Conservation (phyloP, 2,888 invertebrate species). For the Eupithecia pulchellata region DNA sequence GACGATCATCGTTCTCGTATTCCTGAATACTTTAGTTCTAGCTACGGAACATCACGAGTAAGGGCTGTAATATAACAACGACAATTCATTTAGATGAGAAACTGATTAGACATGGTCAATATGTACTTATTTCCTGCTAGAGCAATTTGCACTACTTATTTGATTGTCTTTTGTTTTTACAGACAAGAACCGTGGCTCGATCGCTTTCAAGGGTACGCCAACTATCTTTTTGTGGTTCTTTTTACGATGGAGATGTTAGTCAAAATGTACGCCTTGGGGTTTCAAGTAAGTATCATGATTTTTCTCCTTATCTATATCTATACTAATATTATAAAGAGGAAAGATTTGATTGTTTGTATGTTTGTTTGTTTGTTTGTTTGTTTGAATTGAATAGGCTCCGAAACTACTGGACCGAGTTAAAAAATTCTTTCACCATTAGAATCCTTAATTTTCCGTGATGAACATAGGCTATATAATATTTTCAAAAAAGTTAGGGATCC, state of each 20-base stretch:
- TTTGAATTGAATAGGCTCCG: no score
- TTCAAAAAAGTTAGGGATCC: no score
- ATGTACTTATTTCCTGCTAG: conserved; percentile 14
- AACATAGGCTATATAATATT: no score
- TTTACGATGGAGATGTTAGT: conserved; percentile 99
- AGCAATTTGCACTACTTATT: not conserved
- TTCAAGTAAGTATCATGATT: conserved; percentile 88
- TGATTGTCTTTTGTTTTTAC: conserved; percentile 27
- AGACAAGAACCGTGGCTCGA: conserved; percentile 96
- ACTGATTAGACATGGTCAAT: no score
- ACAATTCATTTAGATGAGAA: no score
- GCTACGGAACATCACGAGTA: conserved; percentile 97
- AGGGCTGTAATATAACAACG: conserved; percentile 41
- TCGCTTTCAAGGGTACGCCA: conserved; percentile 97
- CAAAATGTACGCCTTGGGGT: conserved; percentile 99
- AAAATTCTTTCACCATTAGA: no score
- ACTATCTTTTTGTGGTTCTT: conserved; percentile 97
- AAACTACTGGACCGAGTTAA: no score
- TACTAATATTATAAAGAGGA: no score
- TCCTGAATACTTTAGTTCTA: conserved; percentile 97
- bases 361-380: no score
- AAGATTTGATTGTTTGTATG: no score
- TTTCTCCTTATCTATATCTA: not conserved
- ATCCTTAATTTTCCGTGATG: no score
- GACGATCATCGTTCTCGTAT: conserved; percentile 98